Evolutionary conservation across 2,888 invertebrate species (phyloP).

Genomic region (Heterodera filipjevi): DNA sequence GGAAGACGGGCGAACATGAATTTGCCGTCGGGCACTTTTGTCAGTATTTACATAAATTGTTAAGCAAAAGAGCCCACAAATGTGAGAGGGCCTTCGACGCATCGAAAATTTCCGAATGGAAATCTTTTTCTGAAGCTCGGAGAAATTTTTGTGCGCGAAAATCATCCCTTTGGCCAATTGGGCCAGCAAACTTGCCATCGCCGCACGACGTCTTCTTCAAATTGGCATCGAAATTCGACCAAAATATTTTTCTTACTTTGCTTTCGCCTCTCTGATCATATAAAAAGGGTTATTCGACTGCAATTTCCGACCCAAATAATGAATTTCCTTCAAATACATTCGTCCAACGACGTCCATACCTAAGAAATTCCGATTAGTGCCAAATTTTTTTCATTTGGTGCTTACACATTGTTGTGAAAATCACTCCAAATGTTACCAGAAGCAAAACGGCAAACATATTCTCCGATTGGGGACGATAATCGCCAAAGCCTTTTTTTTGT

Average conservation of each 20-base stretch:
- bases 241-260: slow-evolving; percentile 40
- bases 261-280: slow-evolving; percentile 62
- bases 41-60: neutral
- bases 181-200: slow-evolving; percentile 63
- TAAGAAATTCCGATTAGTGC: neutral
- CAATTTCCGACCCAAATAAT: slow-evolving; percentile 62
- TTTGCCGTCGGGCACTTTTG: slow-evolving; percentile 59
- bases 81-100: slow-evolving; percentile 16
- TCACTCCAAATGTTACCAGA: slow-evolving; percentile 57
- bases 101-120: slow-evolving; percentile 32
- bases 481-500: slow-evolving; percentile 56
- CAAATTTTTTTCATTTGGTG: neutral
- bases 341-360: slow-evolving; percentile 62
- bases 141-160: slow-evolving; percentile 62
- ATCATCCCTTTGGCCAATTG: slow-evolving; percentile 64
- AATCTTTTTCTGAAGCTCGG: slow-evolving; percentile 55
- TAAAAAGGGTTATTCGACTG: slow-evolving; percentile 64
- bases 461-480: slow-evolving; percentile 56
- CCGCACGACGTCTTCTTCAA: slow-evolving; percentile 57
- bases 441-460: slow-evolving; percentile 49
- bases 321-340: slow-evolving; percentile 64
- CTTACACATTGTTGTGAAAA: slow-evolving; percentile 63
- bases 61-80: slow-evolving; percentile 15
- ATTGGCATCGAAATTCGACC: neutral
- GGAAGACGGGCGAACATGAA: slow-evolving; percentile 64